Percentiles rank a stretch among this genome's conserved stretches.
These are phyloP conservation scores for Asbolus verrucosus DNA, from an alignment of 1,140 invertebrate species.

Conservation along the genomic window DNA sequence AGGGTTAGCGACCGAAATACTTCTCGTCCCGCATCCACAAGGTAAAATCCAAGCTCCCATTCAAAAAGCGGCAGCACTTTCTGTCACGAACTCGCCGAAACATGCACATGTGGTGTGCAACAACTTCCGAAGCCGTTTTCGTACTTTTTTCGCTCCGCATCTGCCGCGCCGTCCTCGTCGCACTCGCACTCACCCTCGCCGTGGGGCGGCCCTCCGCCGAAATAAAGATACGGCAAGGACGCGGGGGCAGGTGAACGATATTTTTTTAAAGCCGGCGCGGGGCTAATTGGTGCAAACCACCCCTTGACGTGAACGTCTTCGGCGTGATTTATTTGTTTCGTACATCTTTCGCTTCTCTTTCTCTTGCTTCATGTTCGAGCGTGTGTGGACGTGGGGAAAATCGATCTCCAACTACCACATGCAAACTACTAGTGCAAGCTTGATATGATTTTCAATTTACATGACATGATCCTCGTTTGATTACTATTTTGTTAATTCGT, in stretches of 20 bases:
- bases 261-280: too few species aligned
- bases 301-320: too few species aligned
- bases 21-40: slow-evolving; percentile 14
- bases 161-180: slow-evolving; percentile 3
- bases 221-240: not conserved
- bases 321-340: too few species aligned
- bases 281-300: too few species aligned
- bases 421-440: too few species aligned
- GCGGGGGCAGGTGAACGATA: too few species aligned
- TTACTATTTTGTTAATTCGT: too few species aligned
- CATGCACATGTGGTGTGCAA: slow-evolving; percentile 34
- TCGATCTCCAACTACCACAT: too few species aligned
- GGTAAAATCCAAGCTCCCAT: slow-evolving; percentile 23
- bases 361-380: too few species aligned
- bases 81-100: slow-evolving; percentile 41
- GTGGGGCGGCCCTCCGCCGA: not conserved
- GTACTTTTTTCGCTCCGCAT: slow-evolving; percentile 32
- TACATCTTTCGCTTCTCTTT: too few species aligned
- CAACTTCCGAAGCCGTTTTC: slow-evolving; percentile 41
- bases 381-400: too few species aligned
- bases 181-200: not conserved
- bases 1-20: slow-evolving; percentile 31
- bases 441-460: not conserved
- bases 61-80: slow-evolving; percentile 38
- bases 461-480: too few species aligned